Base-by-base conservation (phyloP, 2,888 invertebrate species). In the Tiphia femorata region DNA sequence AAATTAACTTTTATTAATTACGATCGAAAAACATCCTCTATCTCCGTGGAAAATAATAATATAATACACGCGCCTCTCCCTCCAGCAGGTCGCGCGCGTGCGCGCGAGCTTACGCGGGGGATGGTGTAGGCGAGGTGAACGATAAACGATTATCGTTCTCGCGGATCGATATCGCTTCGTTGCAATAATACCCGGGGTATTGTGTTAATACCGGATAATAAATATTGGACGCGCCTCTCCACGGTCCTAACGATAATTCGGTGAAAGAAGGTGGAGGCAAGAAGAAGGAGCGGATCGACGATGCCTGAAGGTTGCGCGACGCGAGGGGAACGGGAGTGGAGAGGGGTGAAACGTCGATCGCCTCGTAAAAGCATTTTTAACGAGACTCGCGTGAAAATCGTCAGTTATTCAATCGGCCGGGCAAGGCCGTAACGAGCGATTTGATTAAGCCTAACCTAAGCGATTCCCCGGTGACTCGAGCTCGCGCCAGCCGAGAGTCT, bases 351-450 rank as follows among this genome's bases (percentile, higher is more conserved):
- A 27, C 40, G 37, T 56, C 48, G 65, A 55, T 58, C 63, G 50
- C 51, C n/a, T n/a, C 65, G 61, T 53, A 58, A 64, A 73, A 62
- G 75, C 68, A 73, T 76, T 76, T 75, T 76, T 73, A 75, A 76
- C 72, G 72, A 76, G 72, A 65, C 65, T 64, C 65, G 64, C 70
- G 64, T 51, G 60, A 72, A 67, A 70, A 71, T 65, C 70, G 67
- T 74, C 72, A 65, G 71, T 71, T 72, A 71, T 68, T 72, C 72
- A 67, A 72, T 72, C 72, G 64, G 56, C 47, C 59, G 46, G 49
- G 49, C 58, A 55, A 37, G 29, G 40, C 59, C 66, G 49, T 74
- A 73, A 73, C 72, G 73, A 73, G 74, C 64, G 65, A 68, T 70
- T 73, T 73, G 73, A 73, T 73, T 70, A 64, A 72, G 69, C 64